phyloP scores from a whole-genome alignment of 2,888 invertebrate genomes.

The Rhopalosiphum nymphaeae region DNA sequence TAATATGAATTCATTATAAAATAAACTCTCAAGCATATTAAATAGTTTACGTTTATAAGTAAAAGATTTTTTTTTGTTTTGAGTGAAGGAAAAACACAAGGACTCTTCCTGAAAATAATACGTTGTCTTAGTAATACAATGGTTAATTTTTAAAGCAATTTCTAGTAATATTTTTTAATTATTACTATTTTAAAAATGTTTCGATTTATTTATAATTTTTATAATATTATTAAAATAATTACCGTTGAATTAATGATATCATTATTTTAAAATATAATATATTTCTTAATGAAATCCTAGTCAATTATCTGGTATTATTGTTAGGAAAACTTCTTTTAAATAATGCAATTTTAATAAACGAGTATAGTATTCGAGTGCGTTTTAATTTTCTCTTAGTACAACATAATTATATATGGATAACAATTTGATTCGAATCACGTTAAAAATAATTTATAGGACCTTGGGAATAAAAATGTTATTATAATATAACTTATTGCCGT shows the following conservation, averaged over 20 bases:
- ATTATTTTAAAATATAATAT: neutral
- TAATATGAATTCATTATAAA: constrained; percentile 1
- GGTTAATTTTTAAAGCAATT: neutral
- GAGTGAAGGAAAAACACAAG: neutral
- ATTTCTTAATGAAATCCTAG: neutral
- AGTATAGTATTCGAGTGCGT: neutral
- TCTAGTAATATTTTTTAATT: neutral
- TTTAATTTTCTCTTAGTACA: neutral
- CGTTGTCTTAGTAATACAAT: neutral
- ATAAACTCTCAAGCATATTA: neutral
- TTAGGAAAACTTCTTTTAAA: neutral
- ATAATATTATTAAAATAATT: neutral
- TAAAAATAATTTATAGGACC: neutral
- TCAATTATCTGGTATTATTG: neutral
- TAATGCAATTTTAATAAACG: neutral
- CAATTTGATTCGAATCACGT: neutral
- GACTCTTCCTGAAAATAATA: neutral
- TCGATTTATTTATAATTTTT: neutral
- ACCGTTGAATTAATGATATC: neutral
- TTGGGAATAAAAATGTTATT: neutral
- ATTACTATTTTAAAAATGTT: neutral
- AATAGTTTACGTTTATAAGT: neutral
- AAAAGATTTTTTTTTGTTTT: neutral
- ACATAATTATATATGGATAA: neutral
- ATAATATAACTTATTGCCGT: neutral